Percentiles rank a stretch among this genome's conserved stretches.
Evolutionary conservation across 2,113 vertebrate species (phyloP).

Genomic region (Peromyscus leucopus): DNA sequence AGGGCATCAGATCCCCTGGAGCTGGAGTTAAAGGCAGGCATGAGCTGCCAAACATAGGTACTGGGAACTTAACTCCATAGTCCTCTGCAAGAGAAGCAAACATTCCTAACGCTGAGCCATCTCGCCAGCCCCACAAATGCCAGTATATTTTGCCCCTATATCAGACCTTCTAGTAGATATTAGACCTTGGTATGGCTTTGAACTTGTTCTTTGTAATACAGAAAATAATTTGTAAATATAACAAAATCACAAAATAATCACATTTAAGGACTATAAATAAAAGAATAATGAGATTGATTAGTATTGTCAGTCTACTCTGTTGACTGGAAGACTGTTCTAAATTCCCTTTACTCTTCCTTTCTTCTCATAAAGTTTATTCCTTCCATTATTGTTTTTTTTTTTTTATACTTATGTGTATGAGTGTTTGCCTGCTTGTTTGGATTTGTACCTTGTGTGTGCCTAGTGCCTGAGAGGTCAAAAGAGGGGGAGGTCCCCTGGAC

Average conservation of each 20-base stretch:
- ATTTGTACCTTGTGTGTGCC: neutral
- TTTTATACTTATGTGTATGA: neutral
- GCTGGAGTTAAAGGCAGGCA: neutral
- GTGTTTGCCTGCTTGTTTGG: neutral
- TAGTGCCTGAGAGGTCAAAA: neutral
- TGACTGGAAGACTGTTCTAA: neutral
- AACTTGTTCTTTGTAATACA: neutral
- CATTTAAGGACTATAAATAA: neutral
- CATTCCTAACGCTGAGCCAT: neutral
- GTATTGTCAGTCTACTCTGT: neutral
- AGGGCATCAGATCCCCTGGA: neutral
- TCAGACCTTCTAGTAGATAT: neutral
- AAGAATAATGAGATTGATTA: neutral
- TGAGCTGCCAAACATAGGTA: neutral
- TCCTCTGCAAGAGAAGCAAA: neutral
- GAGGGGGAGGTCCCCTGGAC: neutral
- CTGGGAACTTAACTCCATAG: neutral
- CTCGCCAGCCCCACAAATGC: neutral
- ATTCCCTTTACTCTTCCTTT: neutral
- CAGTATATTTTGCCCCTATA: neutral
- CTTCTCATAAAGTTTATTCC: neutral
- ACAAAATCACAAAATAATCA: neutral
- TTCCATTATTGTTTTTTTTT: neutral
- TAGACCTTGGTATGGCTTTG: neutral
- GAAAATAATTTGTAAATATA: neutral